Conservation (phyloP, 2,888 invertebrate genomes). For the Leptopilina drosophilae region DNA sequence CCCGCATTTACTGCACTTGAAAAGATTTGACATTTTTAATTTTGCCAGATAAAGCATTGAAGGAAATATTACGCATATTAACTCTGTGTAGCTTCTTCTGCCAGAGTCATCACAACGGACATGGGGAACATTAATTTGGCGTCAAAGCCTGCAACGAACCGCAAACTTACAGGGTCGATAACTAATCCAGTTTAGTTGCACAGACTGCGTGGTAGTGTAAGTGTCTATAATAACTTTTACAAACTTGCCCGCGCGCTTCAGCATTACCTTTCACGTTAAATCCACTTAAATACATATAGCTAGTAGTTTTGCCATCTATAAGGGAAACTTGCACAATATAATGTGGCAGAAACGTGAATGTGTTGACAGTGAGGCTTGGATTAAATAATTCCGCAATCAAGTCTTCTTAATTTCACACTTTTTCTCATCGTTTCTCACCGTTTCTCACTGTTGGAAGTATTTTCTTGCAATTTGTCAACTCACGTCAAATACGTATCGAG, state of each 20-base stretch:
- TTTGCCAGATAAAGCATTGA: too few relatives aligned
- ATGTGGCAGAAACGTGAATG: neutral
- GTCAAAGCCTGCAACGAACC: conserved; percentile 64
- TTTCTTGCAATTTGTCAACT: neutral
- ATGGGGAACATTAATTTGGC: conserved; percentile 65
- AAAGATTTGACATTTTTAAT: too few relatives aligned
- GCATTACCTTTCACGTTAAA: neutral
- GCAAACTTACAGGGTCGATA: conserved; percentile 55
- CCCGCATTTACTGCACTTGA: too few relatives aligned
- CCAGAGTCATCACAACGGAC: conserved; percentile 22
- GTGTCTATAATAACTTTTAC: neutral
- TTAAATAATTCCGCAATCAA: too few relatives aligned
- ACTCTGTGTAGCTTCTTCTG: neutral
- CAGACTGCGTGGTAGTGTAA: neutral
- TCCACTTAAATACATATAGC: too few relatives aligned
- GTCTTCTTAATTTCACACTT: too few relatives aligned
- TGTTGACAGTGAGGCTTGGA: too few relatives aligned
- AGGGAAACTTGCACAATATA: too few relatives aligned
- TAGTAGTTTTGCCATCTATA: too few relatives aligned
- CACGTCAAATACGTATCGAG: conserved; percentile 61
- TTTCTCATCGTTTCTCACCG: too few relatives aligned
- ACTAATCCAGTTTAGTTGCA: conserved; percentile 63
- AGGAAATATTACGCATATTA: too few relatives aligned
- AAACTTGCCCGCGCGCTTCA: neutral
- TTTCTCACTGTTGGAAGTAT: too few relatives aligned